Base-by-base conservation (phyloP, 2,113 vertebrate genomes). In the Hassar affinis region DNA sequence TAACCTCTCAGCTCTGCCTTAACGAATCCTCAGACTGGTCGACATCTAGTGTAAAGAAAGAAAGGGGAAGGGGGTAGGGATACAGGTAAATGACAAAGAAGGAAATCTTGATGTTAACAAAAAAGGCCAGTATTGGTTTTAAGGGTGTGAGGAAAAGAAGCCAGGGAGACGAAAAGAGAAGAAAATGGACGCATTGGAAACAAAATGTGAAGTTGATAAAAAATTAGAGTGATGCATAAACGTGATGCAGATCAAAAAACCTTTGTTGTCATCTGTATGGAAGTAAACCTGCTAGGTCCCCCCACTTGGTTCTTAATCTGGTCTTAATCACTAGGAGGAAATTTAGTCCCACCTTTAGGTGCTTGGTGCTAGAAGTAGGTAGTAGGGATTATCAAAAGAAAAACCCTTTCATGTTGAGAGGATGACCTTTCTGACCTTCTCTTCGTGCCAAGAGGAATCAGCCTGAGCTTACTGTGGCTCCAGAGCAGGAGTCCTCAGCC, bases 221-320 rank as follows among this genome's bases (percentile, higher is more conserved):
- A 77, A 33, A 81, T 49, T 12, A 57, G 49, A 3, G 49, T 51
- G 38, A 2, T 42, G n/a, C 38, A 42, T 42, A 30, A 56, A 18
- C 5, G 66, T 52, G 47, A 76, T 66, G 33, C 62, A 22, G 25
- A 25, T 2, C 22, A 86, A 8, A 52, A 2, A 25, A 30, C 22
- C 54, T 42, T 68, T 49, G 2, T 51, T 78, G 75, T 79, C 17
- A 51, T 85, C 38, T 80, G 56, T 75, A 61, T 79, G 42, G 51
- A 12, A 20, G 54, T 27, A 30, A 74, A 62, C 47, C 42, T 62
- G n/a, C 59, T 74, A 51, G 57, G 25, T 42, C 59, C 72, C 42
- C 66, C 78, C 78, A 84, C 82, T 83, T 88, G 90, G 45, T 90
- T 68, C 81, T 84, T 92, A 93, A 94, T 94, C 92, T 91, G 82